Conservation (phyloP, 2,797 vertebrate species). For the Trachops cirrhosus region DNA sequence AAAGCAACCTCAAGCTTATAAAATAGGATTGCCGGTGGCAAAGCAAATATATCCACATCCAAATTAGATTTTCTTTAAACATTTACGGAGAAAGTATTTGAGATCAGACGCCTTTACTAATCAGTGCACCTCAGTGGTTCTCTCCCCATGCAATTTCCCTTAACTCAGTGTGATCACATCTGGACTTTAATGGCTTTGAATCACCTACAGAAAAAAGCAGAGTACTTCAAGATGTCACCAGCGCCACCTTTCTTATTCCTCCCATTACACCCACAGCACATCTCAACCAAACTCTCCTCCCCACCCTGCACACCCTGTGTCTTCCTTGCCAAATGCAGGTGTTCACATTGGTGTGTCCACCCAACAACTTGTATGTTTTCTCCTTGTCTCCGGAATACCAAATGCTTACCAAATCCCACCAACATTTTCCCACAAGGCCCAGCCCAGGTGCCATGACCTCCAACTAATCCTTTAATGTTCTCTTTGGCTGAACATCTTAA, state of each 20-base stretch:
- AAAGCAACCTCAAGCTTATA: conserved; percentile 9
- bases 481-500: not conserved
- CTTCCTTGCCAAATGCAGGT: not conserved
- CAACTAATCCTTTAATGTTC: not conserved
- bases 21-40: not conserved
- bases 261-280: not conserved
- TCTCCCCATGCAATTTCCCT: not conserved
- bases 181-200: not conserved
- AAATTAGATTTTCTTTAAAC: conserved; percentile 33
- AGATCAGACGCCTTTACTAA: not conserved
- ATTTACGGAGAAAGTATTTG: conserved; percentile 4
- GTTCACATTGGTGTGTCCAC: not conserved
- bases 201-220: not conserved
- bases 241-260: not conserved
- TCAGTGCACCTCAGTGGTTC: not conserved
- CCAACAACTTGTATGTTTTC: not conserved
- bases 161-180: not conserved
- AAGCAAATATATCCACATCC: conserved; percentile 11
- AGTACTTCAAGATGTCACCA: not conserved
- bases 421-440: not conserved
- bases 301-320: fast-evolving
- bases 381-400: not conserved
- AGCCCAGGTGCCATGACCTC: not conserved
- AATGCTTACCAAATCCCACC: not conserved
- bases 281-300: not conserved